Evolutionary conservation across 2,797 vertebrate genomes (phyloP).

Genomic region (Acanthis flammea): DNA sequence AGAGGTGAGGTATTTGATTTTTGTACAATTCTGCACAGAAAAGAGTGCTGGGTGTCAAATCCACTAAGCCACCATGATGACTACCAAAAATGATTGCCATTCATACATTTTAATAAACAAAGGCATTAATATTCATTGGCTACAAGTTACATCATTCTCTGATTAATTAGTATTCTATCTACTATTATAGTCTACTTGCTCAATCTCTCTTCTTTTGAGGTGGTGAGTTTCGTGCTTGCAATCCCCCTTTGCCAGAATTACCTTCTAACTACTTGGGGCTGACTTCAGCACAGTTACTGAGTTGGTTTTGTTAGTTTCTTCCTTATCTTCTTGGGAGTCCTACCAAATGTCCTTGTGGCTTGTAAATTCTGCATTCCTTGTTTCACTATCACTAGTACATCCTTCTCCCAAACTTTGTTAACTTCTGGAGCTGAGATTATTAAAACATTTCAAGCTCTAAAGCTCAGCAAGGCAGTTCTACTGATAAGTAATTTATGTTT

Average conservation of each 20-base stretch:
- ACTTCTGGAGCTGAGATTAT: not conserved
- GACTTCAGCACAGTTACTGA: not conserved
- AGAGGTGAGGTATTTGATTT: not conserved
- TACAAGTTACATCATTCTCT: not conserved
- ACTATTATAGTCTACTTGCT: not conserved
- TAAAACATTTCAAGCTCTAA: not conserved
- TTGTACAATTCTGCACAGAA: not conserved
- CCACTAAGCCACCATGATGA: rapidly evolving
- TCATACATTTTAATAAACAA: not conserved
- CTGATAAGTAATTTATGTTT: not conserved
- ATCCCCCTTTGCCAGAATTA: not conserved
- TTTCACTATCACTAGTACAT: not conserved
- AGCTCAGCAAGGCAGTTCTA: not conserved
- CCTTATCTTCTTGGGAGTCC: not conserved
- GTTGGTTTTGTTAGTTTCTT: not conserved
- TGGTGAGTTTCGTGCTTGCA: not conserved
- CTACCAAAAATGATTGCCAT: not conserved
- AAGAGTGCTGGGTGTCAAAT: not conserved
- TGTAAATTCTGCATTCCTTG: not conserved
- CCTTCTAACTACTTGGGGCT: not conserved
- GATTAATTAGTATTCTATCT: not conserved
- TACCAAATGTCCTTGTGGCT: not conserved
- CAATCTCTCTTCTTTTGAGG: not conserved
- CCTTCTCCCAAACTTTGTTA: not conserved
- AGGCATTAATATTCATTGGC: not conserved